Evolutionary conservation across 2,888 invertebrate genomes (phyloP).

Genomic region (Meandrusa payeni): DNA sequence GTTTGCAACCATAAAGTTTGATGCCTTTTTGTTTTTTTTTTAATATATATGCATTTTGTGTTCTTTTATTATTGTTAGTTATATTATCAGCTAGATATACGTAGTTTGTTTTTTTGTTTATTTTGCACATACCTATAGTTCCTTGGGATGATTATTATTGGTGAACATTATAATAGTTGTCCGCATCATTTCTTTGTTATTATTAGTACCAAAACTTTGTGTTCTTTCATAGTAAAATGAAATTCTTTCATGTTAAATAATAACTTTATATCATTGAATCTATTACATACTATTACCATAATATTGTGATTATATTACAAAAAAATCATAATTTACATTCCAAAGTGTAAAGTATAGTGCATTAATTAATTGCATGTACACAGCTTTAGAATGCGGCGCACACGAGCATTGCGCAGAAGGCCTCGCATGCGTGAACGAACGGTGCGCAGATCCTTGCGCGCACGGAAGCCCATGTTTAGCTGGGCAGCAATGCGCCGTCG

Average conservation of each 20-base stretch:
- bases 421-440: constrained; percentile 88
- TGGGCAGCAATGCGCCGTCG: constrained; percentile 90
- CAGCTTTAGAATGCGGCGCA: constrained; percentile 89
- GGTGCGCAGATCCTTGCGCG: constrained; percentile 91
- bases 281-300: no score
- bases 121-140: no score
- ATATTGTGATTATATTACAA: not conserved
- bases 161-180: no score
- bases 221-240: no score
- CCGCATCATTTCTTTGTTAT: no score
- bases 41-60: constrained; percentile 31
- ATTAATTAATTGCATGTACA: constrained; percentile 36
- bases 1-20: constrained; percentile 59
- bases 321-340: not conserved
- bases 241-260: no score
- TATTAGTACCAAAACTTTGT: no score
- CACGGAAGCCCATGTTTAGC: constrained; percentile 86
- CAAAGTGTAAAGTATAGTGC: constrained; percentile 2
- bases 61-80: not conserved
- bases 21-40: constrained; percentile 49
- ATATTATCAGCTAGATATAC: not conserved
- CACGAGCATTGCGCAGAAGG: constrained; percentile 90
- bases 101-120: not conserved
- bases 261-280: no score
- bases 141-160: no score